Evolutionary conservation across 2,797 vertebrate species (phyloP), one percentile per base, ranked within the genome.

Genomic region (Cetoscarus ocellatus): DNA sequence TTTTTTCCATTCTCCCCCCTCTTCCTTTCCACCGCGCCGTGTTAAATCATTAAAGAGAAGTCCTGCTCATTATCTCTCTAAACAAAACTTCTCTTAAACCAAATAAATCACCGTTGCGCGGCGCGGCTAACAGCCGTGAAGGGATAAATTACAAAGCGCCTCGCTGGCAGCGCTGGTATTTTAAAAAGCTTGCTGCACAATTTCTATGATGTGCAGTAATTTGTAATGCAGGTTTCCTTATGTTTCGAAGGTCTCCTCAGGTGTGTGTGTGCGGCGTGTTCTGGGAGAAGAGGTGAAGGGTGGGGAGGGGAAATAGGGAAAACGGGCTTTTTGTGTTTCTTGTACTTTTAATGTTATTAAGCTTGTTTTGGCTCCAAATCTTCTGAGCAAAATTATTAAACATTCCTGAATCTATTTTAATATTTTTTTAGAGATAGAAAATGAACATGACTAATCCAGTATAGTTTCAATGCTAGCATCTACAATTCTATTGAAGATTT

Each of bases 121-220:
- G 94, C 92, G 93, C 95, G 87, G 88, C 91, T 92, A 97, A 96
- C 92, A 93, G 94, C 95, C 94, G 87, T 94, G 95, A 96, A 96
- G 95, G 96, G 96, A 97, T 97, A 97, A 97, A 96, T 97, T 97
- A 97, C 92, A 95, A 92, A 95, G 94, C 92, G 94, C 92, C 95
- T 95, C 94, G 85, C 90, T 97, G 96, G 96, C 96, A 97, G 96
- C 95, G 94, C 95, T 97, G 96, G 95, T 98, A 97, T 98, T 98
- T 98, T 96, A 96, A 98, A 98, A 97, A 97, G 96, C 96, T 95
- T 96, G 96, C 94, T 95, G 96, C 95, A 96, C 93, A 95, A 95
- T 95, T 96, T 95, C 94, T 96, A 93, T 95, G 95, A 93, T 95
- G 95, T 95, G 90, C 89, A 70, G 90, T 93, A 93, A 94, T 95